phyloP scores from a whole-genome alignment of 2,113 vertebrate species.

The Corydoras sp. region DNA sequence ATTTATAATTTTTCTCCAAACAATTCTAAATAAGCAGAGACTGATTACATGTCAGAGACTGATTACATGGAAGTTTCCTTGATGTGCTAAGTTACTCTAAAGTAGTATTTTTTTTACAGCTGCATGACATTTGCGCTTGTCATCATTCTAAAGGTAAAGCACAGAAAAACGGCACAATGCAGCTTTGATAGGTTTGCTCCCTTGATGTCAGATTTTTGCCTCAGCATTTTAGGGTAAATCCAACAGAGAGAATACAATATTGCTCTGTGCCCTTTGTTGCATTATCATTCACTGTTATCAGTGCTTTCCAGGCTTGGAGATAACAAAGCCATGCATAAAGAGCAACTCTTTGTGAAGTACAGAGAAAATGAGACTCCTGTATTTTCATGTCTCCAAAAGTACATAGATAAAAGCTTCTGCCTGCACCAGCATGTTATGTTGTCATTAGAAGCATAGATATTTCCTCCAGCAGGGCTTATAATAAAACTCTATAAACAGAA shows the following conservation, averaged over 20 bases:
- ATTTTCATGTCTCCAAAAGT: conserved; percentile 23
- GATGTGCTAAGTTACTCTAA: neutral
- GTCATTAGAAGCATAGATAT: too few relatives aligned
- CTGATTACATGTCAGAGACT: too few relatives aligned
- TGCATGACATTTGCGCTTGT: conserved; percentile 38
- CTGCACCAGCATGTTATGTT: neutral
- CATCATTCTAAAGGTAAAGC: conserved; percentile 15
- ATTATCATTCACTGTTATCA: conserved; percentile 54
- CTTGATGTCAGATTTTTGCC: conserved; percentile 49
- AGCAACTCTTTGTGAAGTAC: conserved; percentile 9
- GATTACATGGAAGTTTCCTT: too few relatives aligned
- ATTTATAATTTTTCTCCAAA: too few relatives aligned
- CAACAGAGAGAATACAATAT: conserved; percentile 49
- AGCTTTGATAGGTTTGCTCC: conserved; percentile 55
- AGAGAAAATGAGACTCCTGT: conserved; percentile 1
- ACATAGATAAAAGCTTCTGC: conserved; percentile 27
- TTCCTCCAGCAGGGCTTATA: too few relatives aligned
- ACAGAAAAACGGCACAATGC: conserved; percentile 33
- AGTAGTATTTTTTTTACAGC: neutral
- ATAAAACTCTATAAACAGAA: too few relatives aligned
- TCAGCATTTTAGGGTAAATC: conserved; percentile 50
- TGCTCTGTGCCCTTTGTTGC: conserved; percentile 46
- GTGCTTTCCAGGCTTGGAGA: conserved; percentile 48
- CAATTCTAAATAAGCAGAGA: too few relatives aligned
- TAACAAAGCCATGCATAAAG: conserved; percentile 44